Evolutionary conservation across 1,140 invertebrate genomes (phyloP).

Genomic region (Dendrolimus kikuchii): DNA sequence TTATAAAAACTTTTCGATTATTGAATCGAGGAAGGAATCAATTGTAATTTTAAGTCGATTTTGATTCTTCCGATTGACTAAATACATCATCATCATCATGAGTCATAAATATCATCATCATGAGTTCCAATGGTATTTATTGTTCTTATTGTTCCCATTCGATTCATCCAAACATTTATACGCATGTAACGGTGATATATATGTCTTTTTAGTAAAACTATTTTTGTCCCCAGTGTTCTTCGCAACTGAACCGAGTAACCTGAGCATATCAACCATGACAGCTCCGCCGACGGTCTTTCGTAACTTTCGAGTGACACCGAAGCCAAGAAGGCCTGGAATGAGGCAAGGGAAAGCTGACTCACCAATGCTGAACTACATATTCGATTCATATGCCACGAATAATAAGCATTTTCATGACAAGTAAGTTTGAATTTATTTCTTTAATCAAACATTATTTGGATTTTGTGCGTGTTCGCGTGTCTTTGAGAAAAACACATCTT

Average conservation of each 20-base stretch:
- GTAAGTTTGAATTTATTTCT: slow-evolving; percentile 36
- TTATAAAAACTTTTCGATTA: no score
- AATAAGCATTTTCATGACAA: slow-evolving; percentile 80
- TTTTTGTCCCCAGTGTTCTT: slow-evolving; percentile 13
- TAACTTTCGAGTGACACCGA: slow-evolving; percentile 21
- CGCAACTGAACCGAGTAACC: slow-evolving; percentile 25
- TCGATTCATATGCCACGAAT: slow-evolving; percentile 77
- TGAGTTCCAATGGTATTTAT: no score
- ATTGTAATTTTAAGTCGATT: no score
- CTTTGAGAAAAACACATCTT: no score
- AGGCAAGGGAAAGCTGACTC: slow-evolving; percentile 74
- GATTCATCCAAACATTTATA: no score
- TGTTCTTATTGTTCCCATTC: no score
- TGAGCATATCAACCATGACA: slow-evolving; percentile 19
- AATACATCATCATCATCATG: no score
- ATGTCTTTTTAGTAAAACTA: neutral
- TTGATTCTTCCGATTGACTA: no score
- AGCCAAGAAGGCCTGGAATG: slow-evolving; percentile 32
- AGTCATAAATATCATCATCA: no score
- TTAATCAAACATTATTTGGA: neutral
- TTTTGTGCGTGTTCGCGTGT: no score
- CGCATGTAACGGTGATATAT: no score
- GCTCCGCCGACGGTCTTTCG: slow-evolving; percentile 28
- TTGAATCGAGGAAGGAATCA: no score
- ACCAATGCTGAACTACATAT: slow-evolving; percentile 82